Evolutionary conservation across 2,797 vertebrate species (phyloP).

Genomic region (Podargus strigoides): DNA sequence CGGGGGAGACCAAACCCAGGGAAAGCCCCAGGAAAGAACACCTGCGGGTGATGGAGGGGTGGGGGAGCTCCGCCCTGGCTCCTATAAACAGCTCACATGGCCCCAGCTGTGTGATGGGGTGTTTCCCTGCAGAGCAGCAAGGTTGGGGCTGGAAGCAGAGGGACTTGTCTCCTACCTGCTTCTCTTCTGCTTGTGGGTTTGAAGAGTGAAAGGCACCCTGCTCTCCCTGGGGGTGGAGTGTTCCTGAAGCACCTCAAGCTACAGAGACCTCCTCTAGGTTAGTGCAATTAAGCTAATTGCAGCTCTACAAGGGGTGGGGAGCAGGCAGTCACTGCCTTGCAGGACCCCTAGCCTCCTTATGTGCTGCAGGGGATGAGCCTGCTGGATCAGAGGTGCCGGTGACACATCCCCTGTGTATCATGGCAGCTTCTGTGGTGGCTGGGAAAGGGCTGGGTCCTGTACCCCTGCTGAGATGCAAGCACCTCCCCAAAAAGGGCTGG

Average conservation of each 20-base stretch:
- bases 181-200: neutral
- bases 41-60: neutral
- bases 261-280: neutral
- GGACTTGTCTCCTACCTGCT: accelerated
- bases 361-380: neutral
- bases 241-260: neutral
- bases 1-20: neutral
- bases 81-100: neutral
- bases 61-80: too few relatives aligned
- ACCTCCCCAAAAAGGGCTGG: neutral
- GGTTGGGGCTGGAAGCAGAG: neutral
- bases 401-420: neutral
- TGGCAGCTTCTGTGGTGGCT: neutral
- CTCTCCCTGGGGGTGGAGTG: neutral
- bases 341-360: neutral
- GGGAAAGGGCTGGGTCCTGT: neutral
- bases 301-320: neutral
- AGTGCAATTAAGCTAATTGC: neutral
- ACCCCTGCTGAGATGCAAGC: neutral
- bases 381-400: neutral
- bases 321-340: neutral
- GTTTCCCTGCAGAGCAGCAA: neutral
- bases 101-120: too few relatives aligned
- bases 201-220: neutral
- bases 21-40: neutral